Evolutionary conservation across 1,140 invertebrate species (phyloP).

Genomic region (Drosophila baimaii): DNA sequence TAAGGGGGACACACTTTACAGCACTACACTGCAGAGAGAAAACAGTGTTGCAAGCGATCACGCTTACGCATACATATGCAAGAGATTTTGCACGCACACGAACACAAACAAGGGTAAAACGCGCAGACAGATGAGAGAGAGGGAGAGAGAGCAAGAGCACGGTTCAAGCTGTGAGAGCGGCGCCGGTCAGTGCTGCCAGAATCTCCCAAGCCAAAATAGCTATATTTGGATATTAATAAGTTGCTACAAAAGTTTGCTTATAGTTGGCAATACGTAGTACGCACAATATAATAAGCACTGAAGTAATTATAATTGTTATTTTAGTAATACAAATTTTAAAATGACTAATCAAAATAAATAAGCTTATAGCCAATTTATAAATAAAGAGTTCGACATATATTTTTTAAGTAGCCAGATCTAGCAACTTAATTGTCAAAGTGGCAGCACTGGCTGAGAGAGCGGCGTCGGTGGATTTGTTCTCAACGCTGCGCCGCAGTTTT

Average conservation of each 20-base stretch:
- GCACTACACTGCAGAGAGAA: constrained; percentile 7
- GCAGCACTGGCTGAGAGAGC: constrained; percentile 39
- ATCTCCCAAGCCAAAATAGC: not conserved
- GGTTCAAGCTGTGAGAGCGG: not conserved
- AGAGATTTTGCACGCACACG: constrained; percentile 33
- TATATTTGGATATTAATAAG: not conserved
- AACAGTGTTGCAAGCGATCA: constrained; percentile 45
- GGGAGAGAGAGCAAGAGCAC: constrained; percentile 19
- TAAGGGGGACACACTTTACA: not conserved
- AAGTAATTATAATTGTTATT: no score
- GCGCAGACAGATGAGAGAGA: constrained; percentile 24
- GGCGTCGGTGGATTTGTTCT: constrained; percentile 80
- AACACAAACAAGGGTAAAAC: constrained; percentile 63
- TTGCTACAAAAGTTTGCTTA: not conserved
- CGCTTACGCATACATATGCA: constrained; percentile 31
- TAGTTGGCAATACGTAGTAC: no score
- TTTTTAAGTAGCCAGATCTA: not conserved
- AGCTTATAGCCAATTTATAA: not conserved
- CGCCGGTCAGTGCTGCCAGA: constrained; percentile 1
- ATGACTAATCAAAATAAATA: no score
- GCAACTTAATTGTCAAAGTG: not conserved
- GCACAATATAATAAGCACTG: no score
- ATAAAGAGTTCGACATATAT: no score
- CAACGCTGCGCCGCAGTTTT: constrained; percentile 57
- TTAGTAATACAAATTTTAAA: no score